Percentiles rank a stretch among this genome's conserved stretches.
These are phyloP conservation scores for Oreonectes daqikongensis DNA, from an alignment of 2,797 vertebrate species.

Conservation along the genomic window DNA sequence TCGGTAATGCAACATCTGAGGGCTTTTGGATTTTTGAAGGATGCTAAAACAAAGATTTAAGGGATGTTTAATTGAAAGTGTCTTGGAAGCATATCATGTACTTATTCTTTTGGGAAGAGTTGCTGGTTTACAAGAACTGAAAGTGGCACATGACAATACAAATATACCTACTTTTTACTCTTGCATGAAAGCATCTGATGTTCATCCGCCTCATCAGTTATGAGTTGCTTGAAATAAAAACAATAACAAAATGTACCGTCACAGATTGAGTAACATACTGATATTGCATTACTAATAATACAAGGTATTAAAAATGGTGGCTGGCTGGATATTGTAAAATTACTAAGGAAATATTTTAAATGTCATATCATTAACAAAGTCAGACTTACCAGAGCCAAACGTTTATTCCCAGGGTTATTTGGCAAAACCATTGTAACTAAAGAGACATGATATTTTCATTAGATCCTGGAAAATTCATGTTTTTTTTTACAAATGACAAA, in stretches of 20 bases:
- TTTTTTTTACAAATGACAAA: conserved; percentile 7
- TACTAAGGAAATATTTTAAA: neutral
- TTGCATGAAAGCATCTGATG: neutral
- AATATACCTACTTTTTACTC: neutral
- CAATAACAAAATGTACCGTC: no score
- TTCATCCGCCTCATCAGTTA: neutral
- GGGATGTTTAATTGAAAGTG: neutral
- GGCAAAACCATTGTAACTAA: conserved; percentile 6
- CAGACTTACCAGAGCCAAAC: neutral
- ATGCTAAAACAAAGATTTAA: neutral
- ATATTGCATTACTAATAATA: neutral
- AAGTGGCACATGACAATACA: neutral
- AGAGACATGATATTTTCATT: neutral
- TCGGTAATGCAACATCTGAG: neutral
- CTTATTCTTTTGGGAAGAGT: neutral
- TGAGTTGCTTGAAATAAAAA: neutral
- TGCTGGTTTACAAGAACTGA: neutral
- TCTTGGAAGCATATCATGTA: neutral
- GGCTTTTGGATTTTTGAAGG: neutral
- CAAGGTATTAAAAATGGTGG: no score
- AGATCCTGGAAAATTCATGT: neutral
- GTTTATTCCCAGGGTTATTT: neutral
- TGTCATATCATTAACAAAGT: neutral
- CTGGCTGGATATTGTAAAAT: neutral
- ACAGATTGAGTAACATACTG: neutral